A percentile compares a stretch with the other conserved stretches of the same genome.
phyloP scores from a whole-genome alignment of 2,888 invertebrate genomes.

The Patella caerulea region DNA sequence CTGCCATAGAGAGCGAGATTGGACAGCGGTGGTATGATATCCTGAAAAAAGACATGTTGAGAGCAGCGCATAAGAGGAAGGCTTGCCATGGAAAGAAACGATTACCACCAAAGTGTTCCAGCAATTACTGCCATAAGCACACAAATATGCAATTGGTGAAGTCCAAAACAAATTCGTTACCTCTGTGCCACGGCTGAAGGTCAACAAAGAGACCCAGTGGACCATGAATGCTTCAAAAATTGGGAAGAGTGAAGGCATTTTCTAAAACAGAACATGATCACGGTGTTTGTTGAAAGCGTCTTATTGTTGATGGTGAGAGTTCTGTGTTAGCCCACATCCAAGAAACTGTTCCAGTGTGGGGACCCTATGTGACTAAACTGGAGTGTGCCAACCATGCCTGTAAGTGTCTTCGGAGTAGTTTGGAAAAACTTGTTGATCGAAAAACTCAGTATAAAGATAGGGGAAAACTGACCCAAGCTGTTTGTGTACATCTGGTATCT shows the following conservation, averaged over 20 bases:
- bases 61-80: constrained; percentile 29
- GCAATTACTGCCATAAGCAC: constrained; percentile 41
- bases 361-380: constrained; percentile 22
- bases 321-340: constrained; percentile 25
- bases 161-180: constrained; percentile 39
- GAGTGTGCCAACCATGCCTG: constrained; percentile 34
- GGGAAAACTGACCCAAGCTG: constrained; percentile 20
- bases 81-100: constrained; percentile 28
- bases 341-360: constrained; percentile 26
- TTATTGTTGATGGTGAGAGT: constrained; percentile 36
- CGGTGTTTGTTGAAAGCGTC: constrained; percentile 34
- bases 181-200: constrained; percentile 29
- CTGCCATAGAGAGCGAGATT: constrained; percentile 19
- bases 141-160: constrained; percentile 41
- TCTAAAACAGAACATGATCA: constrained; percentile 27
- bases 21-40: constrained; percentile 23
- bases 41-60: constrained; percentile 24
- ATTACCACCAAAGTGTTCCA: constrained; percentile 37
- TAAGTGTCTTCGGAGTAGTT: constrained; percentile 24
- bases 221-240: constrained; percentile 35
- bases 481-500: constrained; percentile 22
- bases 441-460: constrained; percentile 23
- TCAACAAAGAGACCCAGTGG: not conserved
- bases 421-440: constrained; percentile 26
- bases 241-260: constrained; percentile 36